These are phyloP conservation scores for Rhinogobio ventralis DNA, from an alignment of 2,797 vertebrate species.

Conservation along the genomic window DNA sequence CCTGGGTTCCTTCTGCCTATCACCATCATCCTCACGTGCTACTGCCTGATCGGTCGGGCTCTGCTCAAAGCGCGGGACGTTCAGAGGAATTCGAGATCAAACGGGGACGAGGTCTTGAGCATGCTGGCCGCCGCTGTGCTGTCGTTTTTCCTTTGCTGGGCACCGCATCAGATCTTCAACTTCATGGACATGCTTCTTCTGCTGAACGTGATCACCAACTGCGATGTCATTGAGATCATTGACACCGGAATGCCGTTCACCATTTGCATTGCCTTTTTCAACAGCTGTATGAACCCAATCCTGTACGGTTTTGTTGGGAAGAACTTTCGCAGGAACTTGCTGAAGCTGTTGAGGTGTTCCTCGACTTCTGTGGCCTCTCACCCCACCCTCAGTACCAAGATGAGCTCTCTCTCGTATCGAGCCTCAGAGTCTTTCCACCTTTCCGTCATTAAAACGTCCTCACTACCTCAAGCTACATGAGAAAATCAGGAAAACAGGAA, in stretches of 20 bases:
- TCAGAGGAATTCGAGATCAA: conserved; percentile 84
- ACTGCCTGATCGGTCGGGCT: conserved; percentile 90
- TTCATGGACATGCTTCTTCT: conserved; percentile 89
- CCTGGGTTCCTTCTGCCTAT: conserved; percentile 94
- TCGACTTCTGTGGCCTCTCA: conserved; percentile 74
- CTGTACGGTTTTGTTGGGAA: conserved; percentile 94
- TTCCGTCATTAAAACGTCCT: conserved; percentile 69
- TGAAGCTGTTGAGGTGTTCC: conserved; percentile 87
- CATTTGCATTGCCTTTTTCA: conserved; percentile 94
- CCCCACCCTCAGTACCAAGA: conserved; percentile 88
- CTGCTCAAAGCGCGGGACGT: conserved; percentile 82
- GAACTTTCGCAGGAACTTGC: conserved; percentile 91
- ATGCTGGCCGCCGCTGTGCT: conserved; percentile 93
- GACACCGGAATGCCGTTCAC: conserved; percentile 96
- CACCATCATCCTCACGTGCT: conserved; percentile 91
- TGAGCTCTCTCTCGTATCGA: conserved; percentile 88
- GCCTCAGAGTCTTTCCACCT: conserved; percentile 83
- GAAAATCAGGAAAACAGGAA: conserved; percentile 11
- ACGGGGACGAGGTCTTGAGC: conserved; percentile 91
- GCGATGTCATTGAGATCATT: conserved; percentile 84
- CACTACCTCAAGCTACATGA: conserved; percentile 50
- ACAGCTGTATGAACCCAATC: conserved; percentile 94
- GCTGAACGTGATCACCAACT: conserved; percentile 77
- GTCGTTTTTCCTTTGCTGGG: conserved; percentile 96
- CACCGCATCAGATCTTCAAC: conserved; percentile 92